phyloP scores from a whole-genome alignment of 2,888 invertebrate genomes.

The Tipula vernalis region DNA sequence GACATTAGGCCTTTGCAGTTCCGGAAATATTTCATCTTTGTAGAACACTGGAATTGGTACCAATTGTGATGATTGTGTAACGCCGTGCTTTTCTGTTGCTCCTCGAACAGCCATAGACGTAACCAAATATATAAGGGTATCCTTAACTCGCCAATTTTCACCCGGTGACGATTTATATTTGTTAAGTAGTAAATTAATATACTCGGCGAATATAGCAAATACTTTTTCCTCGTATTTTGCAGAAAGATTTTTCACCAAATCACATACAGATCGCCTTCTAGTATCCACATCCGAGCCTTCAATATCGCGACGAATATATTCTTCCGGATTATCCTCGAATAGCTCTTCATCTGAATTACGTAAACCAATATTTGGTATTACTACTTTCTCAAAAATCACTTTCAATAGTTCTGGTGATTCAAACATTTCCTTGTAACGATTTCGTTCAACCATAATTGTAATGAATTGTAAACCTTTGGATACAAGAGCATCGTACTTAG shows the following conservation, averaged over 20 bases:
- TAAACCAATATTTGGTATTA: conserved; percentile 96
- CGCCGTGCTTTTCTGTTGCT: conserved; percentile 77
- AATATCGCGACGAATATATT: conserved; percentile 90
- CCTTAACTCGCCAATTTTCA: conserved; percentile 84
- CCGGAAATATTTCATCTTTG: conserved; percentile 71
- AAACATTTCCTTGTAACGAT: conserved; percentile 77
- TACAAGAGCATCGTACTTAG: conserved; percentile 88
- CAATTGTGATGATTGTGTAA: conserved; percentile 79
- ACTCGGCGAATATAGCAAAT: conserved; percentile 76
- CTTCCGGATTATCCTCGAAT: conserved; percentile 97
- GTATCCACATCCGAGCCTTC: conserved; percentile 98
- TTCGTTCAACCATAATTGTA: conserved; percentile 85
- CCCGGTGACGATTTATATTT: conserved; percentile 65
- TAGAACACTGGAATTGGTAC: conserved; percentile 87
- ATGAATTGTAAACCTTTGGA: conserved; percentile 93
- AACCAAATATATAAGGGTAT: conserved; percentile 91
- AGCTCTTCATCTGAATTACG: conserved; percentile 74
- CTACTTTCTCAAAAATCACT: conserved; percentile 94
- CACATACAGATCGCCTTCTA: conserved; percentile 88
- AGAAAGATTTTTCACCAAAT: conserved; percentile 85
- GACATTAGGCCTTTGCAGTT: conserved; percentile 65
- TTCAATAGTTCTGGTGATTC: conserved; percentile 76
- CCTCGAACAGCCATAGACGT: conserved; percentile 88
- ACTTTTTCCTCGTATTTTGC: conserved; percentile 78
- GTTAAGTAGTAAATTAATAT: conserved; percentile 47